A percentile compares a stretch with the other conserved stretches of the same genome.
Conservation (phyloP, 2,113 vertebrate species). For the Heterotilapia buettikoferi region DNA sequence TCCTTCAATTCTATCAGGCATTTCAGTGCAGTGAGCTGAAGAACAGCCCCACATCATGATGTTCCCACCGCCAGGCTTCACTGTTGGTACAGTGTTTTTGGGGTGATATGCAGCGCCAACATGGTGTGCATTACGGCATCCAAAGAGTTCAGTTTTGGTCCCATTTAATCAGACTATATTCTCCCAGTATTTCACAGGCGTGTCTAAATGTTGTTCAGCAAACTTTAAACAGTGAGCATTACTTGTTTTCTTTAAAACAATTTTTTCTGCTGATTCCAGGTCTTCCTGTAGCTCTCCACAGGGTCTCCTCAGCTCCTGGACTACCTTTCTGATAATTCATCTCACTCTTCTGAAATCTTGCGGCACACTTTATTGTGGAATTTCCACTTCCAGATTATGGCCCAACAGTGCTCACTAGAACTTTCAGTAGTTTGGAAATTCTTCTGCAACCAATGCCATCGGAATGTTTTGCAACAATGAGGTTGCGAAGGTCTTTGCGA, state of each 20-base stretch:
- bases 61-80: background rate
- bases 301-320: background rate
- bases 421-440: background rate
- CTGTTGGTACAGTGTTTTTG: background rate
- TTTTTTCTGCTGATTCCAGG: background rate
- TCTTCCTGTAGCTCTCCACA: background rate
- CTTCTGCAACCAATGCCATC: accelerated
- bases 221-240: accelerated
- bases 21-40: background rate
- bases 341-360: background rate
- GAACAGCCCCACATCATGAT: background rate
- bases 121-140: accelerated
- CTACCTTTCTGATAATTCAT: background rate
- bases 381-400: background rate
- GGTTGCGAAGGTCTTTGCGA: background rate
- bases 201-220: background rate
- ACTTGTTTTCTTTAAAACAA: accelerated
- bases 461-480: background rate
- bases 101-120: accelerated
- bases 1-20: accelerated
- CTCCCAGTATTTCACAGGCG: background rate
- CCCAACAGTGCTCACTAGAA: background rate
- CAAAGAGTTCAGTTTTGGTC: accelerated
- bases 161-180: background rate
- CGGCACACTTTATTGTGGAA: accelerated